A percentile compares a stretch with the other conserved stretches of the same genome.
phyloP scores from a whole-genome alignment of 2,888 invertebrate genomes.

The Drosophila putrida region DNA sequence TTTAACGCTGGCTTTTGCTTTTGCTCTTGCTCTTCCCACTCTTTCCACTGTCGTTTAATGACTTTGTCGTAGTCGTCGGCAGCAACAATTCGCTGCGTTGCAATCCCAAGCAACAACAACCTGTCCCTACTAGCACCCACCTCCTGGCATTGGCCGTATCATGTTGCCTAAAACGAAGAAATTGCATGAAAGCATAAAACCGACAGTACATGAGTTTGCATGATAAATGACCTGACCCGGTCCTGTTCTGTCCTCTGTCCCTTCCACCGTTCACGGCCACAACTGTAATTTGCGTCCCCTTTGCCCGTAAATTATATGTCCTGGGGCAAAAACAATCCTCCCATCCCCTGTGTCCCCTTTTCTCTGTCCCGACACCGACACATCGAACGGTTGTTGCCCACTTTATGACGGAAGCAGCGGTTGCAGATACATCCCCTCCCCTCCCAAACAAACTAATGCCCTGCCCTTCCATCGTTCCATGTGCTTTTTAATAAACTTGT shows the following conservation, averaged over 20 bases:
- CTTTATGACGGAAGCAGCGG: constrained; percentile 70
- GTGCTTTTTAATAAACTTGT: constrained; percentile 77
- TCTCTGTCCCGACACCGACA: neutral
- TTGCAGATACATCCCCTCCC: neutral
- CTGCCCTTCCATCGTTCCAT: constrained; percentile 26
- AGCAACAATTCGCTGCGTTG: constrained; percentile 28
- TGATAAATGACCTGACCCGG: constrained; percentile 77
- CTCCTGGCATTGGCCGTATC: constrained; percentile 54
- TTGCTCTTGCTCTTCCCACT: constrained; percentile 48
- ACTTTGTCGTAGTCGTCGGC: constrained; percentile 73
- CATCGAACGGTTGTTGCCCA: constrained; percentile 46
- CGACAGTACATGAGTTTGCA: constrained; percentile 79
- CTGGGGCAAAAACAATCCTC: constrained; percentile 52
- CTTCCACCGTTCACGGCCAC: constrained; percentile 13
- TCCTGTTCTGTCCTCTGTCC: constrained; percentile 12
- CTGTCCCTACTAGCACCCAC: neutral
- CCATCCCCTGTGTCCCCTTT: neutral
- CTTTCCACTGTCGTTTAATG: constrained; percentile 66
- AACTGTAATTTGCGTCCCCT: constrained; percentile 70
- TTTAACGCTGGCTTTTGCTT: constrained; percentile 79
- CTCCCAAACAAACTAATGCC: constrained; percentile 27
- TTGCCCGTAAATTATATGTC: constrained; percentile 72
- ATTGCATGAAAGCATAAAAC: constrained; percentile 80
- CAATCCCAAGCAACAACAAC: constrained; percentile 23
- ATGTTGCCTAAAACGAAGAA: constrained; percentile 77